A percentile compares a stretch with the other conserved stretches of the same genome.
These are phyloP conservation scores for Etheostoma spectabile DNA, from an alignment of 2,113 vertebrate species.

Conservation along the genomic window DNA sequence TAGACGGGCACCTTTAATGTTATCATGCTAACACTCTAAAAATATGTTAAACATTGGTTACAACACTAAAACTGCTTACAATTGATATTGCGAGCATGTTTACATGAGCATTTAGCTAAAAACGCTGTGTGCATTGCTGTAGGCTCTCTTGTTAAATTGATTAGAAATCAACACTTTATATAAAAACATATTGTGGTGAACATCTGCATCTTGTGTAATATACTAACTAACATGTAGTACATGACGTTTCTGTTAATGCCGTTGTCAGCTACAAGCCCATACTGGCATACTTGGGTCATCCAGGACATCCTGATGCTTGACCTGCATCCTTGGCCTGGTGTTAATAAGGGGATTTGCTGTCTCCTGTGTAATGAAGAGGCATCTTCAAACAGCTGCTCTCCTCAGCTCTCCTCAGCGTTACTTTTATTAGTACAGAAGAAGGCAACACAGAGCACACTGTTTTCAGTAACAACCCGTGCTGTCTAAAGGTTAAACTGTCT, in stretches of 20 bases:
- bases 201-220: background rate
- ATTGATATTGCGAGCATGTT: too few species aligned
- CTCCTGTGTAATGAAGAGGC: background rate
- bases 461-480: constrained; percentile 1
- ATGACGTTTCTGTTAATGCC: background rate
- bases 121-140: background rate
- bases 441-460: constrained; percentile 10
- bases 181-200: background rate
- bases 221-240: background rate
- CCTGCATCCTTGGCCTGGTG: background rate
- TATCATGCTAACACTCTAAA: background rate
- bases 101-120: background rate
- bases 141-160: too few species aligned
- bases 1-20: too few species aligned
- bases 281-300: too few species aligned
- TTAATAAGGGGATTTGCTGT: background rate
- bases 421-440: constrained; percentile 12
- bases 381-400: background rate
- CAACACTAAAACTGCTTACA: too few species aligned
- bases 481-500: constrained; percentile 69
- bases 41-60: background rate
- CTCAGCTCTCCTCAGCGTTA: background rate
- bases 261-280: background rate
- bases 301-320: background rate
- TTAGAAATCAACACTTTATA: too few species aligned